Conservation (phyloP, 1,140 invertebrate genomes). For the Drosophila nasuta region DNA sequence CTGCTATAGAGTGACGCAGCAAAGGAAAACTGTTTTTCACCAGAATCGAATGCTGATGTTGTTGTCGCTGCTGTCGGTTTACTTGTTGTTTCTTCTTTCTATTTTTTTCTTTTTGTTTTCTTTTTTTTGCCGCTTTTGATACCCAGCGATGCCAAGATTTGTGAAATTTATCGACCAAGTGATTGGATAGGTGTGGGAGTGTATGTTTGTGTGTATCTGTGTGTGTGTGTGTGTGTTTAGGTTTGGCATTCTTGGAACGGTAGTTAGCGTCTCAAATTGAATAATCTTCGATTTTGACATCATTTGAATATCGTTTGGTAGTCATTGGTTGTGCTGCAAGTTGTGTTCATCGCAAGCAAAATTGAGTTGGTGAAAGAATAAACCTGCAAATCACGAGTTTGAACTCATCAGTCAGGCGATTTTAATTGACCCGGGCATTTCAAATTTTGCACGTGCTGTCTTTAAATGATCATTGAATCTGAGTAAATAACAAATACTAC, state of each 20-base stretch:
- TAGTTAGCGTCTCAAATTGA: slow-evolving; percentile 66
- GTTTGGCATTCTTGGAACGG: slow-evolving; percentile 68
- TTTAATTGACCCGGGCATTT: slow-evolving; percentile 70
- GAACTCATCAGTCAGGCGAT: slow-evolving; percentile 76
- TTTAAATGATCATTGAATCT: background rate
- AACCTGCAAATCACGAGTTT: slow-evolving; percentile 77
- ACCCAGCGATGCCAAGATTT: slow-evolving; percentile 73
- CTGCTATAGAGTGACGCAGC: slow-evolving; percentile 41
- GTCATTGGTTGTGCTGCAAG: slow-evolving; percentile 22
- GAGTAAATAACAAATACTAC: too few species aligned
- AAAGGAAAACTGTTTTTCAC: slow-evolving; percentile 59
- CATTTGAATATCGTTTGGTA: slow-evolving; percentile 75
- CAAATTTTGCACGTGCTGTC: slow-evolving; percentile 33
- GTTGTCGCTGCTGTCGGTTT: slow-evolving; percentile 21
- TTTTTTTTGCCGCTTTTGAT: slow-evolving; percentile 55
- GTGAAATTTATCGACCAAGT: slow-evolving; percentile 81
- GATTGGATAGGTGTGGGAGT: slow-evolving; percentile 54
- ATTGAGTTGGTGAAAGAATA: slow-evolving; percentile 65
- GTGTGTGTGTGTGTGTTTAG: slow-evolving; percentile 33
- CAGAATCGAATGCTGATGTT: slow-evolving; percentile 47
- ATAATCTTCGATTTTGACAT: slow-evolving; percentile 76
- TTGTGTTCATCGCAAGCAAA: slow-evolving; percentile 33
- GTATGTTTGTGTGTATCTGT: slow-evolving; percentile 44
- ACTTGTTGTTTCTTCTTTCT: too few species aligned
- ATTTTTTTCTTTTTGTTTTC: slow-evolving; percentile 11